Base-by-base conservation (phyloP, 1,140 invertebrate genomes). In the Battus philenor region DNA sequence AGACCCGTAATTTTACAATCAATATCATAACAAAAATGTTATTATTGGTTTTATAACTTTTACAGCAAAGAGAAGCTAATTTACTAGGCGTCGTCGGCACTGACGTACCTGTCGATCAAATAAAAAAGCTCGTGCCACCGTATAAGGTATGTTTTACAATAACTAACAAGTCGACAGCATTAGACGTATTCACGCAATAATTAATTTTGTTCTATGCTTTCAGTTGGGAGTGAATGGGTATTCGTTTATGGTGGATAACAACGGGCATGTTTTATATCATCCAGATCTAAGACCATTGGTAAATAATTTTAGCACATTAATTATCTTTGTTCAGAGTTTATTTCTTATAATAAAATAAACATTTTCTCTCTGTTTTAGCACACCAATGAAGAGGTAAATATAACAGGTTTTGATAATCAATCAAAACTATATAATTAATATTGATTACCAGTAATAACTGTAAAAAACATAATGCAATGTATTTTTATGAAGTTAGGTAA, bases 211-310 rank as follows among this genome's bases (percentile, higher is more conserved):
- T 57, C 48, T 33, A 44, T 58, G 6, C 60, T 90, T 90, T 47
- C 86, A 97, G 95, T 88, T 98, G 54, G 97, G 97, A 50, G 95
- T 95, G 27, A 98, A 98, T 89, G 97, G 95, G 29, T 98, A 98
- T 87, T 95, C 96, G 6, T 98, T 98, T 87, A 93, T 97, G 75
- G 93, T 98, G 58, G 96, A 97, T 85, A 98, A 98, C 79, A 99
- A 99, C 89, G 98, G 98, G 32, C 95, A 98, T 80, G 91, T 98
- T 51, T 87, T 99, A 32, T 98, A 96, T 85, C 98, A 99, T 90
- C 98, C 98, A n/a, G 97, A 99, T 82, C 90, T 98, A 59, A 90
- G 96, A 62, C 96, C 97, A 50, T 84, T 96, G 86, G 94, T 97
- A 89, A 91, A 89, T 76, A 45, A 17, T 36, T 49, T 17, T 34